Base-by-base conservation (phyloP, 2,888 invertebrate genomes). In the Drosophila fungiperda region DNA sequence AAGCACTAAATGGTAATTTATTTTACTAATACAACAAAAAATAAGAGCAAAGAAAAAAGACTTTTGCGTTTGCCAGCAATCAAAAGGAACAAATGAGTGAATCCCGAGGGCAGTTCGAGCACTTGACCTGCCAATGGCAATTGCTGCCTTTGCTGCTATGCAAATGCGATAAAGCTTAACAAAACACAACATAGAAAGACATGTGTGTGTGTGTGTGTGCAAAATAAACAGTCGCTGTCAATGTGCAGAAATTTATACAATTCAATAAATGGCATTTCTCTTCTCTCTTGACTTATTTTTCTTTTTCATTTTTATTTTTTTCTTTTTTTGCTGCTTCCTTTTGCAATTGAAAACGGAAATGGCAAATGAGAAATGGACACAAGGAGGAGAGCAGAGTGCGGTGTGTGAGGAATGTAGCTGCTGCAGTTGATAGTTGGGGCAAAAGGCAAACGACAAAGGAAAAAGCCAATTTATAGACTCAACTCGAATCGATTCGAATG, bases 231-330 rank as follows among this genome's bases (percentile, higher is more conserved):
- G 76, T 80, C 74, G 75, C 76, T 86, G 90, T 89, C 85, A 82
- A 76, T 83, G 82, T 77, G 76, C 77, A 83, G 78, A 89, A 90
- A 89, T 90, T 90, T 90, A 87, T 90, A 88, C 89, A 89, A 90
- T 89, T 90, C 90, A 89, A 90, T 90, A 90, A 89, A 90, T 90
- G 85, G 88, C 73, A 85, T 85, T 85, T 89, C 77, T 73, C 79
- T 42, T 42, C 32, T 42, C 33, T 42, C 33, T 23, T 33, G 40
- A 57, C 42, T 42, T 57, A 42, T 57, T 57, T 57, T 57, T 33
- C n/a, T 74, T 73, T 70, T 72, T 67, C 61, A 49, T 60, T 26
- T 26, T 26, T 26, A 26, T 26, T 26, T 26, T 2, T 26, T 55
- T 49, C 15, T 42, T 38, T 55, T 69, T 54, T 54, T 68, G 58